Conservation (phyloP, 2,113 vertebrate genomes). For the Anolis sagrei region DNA sequence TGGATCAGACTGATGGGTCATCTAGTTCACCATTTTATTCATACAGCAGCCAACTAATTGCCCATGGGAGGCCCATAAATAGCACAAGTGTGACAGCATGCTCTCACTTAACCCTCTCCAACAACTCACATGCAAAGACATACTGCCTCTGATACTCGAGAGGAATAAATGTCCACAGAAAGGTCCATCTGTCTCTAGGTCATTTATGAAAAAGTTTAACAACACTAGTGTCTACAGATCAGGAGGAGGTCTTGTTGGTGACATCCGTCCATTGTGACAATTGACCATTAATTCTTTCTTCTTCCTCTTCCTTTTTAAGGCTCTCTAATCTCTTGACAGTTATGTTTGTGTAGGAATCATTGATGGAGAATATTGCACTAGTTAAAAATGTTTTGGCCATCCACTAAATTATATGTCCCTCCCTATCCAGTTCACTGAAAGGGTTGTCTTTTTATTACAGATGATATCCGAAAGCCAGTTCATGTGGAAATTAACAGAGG, state of each 20-base stretch:
- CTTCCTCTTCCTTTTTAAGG: no score
- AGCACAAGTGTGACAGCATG: neutral
- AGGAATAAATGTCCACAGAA: no score
- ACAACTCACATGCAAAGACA: neutral
- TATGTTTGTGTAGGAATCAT: no score
- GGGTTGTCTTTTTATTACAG: conserved; percentile 64
- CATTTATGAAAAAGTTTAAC: no score
- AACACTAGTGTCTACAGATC: no score
- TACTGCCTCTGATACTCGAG: neutral
- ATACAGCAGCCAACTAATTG: neutral
- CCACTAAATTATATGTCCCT: neutral
- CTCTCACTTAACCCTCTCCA: neutral
- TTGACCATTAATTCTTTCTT: no score
- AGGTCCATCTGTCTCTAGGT: no score
- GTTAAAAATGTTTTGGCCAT: no score
- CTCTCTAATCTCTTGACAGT: no score
- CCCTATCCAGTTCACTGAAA: neutral
- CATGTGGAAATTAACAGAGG: conserved; percentile 73
- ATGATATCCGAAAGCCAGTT: conserved; percentile 68
- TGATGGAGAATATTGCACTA: no score
- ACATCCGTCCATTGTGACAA: no score
- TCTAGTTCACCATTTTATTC: neutral
- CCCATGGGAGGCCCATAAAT: neutral
- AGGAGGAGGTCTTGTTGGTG: no score
- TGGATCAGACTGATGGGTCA: neutral